phyloP scores from a whole-genome alignment of 2,797 vertebrate species.

The Microchirus variegatus region DNA sequence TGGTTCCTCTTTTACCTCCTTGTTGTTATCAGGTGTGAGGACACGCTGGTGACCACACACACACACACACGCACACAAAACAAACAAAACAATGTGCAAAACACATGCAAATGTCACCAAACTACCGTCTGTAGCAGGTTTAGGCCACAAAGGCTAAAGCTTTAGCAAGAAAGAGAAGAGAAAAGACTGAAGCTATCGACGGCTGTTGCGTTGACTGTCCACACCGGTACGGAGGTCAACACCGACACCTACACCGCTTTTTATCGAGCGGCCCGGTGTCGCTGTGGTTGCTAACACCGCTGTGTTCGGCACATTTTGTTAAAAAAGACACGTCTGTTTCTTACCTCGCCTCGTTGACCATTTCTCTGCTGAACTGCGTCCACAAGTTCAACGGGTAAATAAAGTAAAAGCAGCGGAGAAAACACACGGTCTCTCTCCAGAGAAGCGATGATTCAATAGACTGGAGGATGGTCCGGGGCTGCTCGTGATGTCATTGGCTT shows the following conservation, averaged over 20 bases:
- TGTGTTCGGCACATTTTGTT: too few species aligned
- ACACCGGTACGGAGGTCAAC: slow-evolving; percentile 59
- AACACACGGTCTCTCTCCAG: neutral
- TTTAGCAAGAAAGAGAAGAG: neutral
- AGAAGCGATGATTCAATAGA: slow-evolving; percentile 39
- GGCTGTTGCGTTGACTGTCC: slow-evolving; percentile 27
- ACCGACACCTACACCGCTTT: slow-evolving; percentile 15
- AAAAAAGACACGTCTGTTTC: slow-evolving; percentile 1
- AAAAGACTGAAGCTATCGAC: slow-evolving; percentile 6
- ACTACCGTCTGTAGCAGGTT: slow-evolving; percentile 4
- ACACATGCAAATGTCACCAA: slow-evolving; percentile 57
- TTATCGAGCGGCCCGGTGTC: slow-evolving; percentile 30
- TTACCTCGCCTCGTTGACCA: slow-evolving; percentile 66
- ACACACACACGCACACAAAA: neutral
- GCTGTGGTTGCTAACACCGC: neutral
- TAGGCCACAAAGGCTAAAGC: neutral
- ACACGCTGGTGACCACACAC: neutral
- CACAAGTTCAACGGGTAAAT: slow-evolving; percentile 32
- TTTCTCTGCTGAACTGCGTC: slow-evolving; percentile 21
- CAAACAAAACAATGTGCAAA: slow-evolving; percentile 40
- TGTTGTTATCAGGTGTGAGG: too few species aligned
- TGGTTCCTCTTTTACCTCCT: neutral
- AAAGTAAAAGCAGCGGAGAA: slow-evolving; percentile 2
- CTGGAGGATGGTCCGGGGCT: slow-evolving; percentile 60
- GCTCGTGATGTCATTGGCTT: slow-evolving; percentile 84